Percentiles rank a stretch among this genome's conserved stretches.
phyloP scores from a whole-genome alignment of 2,113 vertebrate species.

The Leptosomus discolor region DNA sequence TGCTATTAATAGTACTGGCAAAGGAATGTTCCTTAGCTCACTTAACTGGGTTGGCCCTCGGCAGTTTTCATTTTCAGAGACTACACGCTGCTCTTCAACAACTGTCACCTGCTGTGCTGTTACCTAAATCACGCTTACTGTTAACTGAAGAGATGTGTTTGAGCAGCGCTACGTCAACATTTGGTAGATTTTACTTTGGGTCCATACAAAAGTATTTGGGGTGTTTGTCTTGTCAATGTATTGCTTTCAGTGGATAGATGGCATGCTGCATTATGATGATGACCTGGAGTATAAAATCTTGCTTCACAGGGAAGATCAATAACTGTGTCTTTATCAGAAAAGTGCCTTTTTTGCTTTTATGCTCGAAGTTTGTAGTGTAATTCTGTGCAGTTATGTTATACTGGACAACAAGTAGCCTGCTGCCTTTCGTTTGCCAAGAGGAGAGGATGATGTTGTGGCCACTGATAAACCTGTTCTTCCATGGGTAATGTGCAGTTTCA shows the following conservation, averaged over 20 bases:
- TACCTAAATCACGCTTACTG: neutral
- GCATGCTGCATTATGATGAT: neutral
- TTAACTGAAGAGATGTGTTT: neutral
- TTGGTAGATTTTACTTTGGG: neutral
- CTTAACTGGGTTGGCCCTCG: neutral
- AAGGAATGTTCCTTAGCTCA: neutral
- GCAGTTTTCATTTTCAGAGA: neutral
- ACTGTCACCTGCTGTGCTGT: neutral
- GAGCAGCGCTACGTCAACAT: neutral
- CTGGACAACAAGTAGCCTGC: neutral
- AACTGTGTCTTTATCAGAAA: neutral
- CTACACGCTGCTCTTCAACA: neutral
- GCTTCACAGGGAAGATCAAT: neutral
- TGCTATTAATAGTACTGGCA: neutral
- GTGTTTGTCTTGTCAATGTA: neutral
- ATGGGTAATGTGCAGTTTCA: neutral
- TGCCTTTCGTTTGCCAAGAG: neutral
- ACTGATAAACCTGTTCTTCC: neutral
- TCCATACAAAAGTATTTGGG: neutral
- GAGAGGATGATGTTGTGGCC: neutral
- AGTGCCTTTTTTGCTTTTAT: neutral
- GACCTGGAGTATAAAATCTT: neutral
- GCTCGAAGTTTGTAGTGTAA: neutral
- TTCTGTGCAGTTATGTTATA: neutral
- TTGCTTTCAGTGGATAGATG: neutral